Evolutionary conservation across 2,888 invertebrate species (phyloP).

Genomic region (Drosophila maculinotata): DNA sequence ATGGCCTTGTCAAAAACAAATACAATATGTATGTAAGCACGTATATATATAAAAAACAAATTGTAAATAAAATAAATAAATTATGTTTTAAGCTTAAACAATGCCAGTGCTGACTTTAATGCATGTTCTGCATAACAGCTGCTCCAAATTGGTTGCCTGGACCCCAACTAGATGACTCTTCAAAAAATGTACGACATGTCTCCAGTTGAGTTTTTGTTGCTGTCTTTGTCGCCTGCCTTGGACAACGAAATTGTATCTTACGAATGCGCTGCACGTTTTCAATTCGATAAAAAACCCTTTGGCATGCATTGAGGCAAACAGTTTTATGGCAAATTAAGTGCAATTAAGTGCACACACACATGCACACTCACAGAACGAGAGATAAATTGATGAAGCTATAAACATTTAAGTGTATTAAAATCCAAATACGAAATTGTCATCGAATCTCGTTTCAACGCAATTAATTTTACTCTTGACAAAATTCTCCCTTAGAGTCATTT

Average conservation of each 20-base stretch:
- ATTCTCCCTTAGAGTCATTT: constrained; percentile 44
- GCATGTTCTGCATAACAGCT: constrained; percentile 32
- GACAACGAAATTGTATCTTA: constrained; percentile 46
- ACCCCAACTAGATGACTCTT: constrained; percentile 31
- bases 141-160: constrained; percentile 9
- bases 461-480: constrained; percentile 37
- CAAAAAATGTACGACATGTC: constrained; percentile 12
- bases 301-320: constrained; percentile 56
- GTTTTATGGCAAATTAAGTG: constrained; percentile 75
- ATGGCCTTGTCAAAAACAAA: constrained; percentile 38
- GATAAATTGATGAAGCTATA: constrained; percentile 55
- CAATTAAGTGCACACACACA: constrained; percentile 61
- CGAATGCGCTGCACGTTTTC: constrained; percentile 70
- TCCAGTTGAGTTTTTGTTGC: constrained; percentile 5
- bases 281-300: constrained; percentile 65
- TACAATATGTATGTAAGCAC: constrained; percentile 16
- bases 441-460: constrained; percentile 20
- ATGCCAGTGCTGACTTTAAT: constrained; percentile 18
- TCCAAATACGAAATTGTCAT: constrained; percentile 36
- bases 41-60: constrained; percentile 24
- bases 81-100: constrained; percentile 27
- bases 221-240: constrained; percentile 21
- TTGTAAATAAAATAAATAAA: constrained; percentile 20
- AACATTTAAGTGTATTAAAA: constrained; percentile 49
- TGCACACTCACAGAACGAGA: background rate